A percentile compares a stretch with the other conserved stretches of the same genome.
Evolutionary conservation across 1,140 invertebrate genomes (phyloP).

Genomic region (Phymorhynchus buccinoides): DNA sequence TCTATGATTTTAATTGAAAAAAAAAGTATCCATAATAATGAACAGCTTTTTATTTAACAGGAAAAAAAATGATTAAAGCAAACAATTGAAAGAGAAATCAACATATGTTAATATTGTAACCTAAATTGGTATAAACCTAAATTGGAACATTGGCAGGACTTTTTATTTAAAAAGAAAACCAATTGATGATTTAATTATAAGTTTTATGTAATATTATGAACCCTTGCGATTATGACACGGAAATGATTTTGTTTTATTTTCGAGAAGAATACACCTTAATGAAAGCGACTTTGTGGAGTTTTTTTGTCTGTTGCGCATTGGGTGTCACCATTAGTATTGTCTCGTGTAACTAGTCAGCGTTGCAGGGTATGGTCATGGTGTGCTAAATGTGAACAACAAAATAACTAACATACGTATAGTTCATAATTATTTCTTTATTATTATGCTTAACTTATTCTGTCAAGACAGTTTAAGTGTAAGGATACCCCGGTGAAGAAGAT

Average conservation of each 20-base stretch:
- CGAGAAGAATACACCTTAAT: not conserved
- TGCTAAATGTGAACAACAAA: too few relatives aligned
- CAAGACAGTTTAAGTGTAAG: too few relatives aligned
- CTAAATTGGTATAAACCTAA: not conserved
- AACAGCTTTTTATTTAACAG: not conserved
- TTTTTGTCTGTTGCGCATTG: not conserved
- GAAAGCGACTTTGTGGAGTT: not conserved
- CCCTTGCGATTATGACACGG: not conserved
- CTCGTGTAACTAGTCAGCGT: not conserved
- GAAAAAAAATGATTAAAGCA: not conserved
- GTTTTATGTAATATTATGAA: too few relatives aligned
- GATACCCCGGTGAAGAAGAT: too few relatives aligned
- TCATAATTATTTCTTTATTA: too few relatives aligned
- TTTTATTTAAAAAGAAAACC: too few relatives aligned
- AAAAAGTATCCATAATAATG: too few relatives aligned
- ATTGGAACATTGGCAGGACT: not conserved
- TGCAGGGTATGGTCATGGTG: not conserved
- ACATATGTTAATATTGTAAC: not conserved
- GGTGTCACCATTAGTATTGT: not conserved
- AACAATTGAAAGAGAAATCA: constrained; percentile 2
- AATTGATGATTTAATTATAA: not conserved
- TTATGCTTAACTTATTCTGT: too few relatives aligned
- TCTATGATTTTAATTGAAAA: too few relatives aligned
- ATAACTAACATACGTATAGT: too few relatives aligned
- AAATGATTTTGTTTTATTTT: not conserved